phyloP scores from a whole-genome alignment of 2,113 vertebrate species.

The Pseudorasbora parva region DNA sequence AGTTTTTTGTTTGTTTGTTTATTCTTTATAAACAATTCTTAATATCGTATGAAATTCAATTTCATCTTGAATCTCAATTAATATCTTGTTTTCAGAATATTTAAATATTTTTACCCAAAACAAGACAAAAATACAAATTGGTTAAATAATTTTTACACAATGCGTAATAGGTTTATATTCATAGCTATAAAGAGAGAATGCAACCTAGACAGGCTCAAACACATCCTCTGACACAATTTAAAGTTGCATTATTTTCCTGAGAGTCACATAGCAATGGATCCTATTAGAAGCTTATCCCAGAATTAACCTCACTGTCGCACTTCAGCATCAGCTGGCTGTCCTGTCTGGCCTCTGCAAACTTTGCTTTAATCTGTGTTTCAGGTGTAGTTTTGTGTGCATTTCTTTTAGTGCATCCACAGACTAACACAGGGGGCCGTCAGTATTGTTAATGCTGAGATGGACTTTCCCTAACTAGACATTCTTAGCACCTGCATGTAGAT shows the following conservation, averaged over 20 bases:
- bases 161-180: not conserved
- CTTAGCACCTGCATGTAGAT: constrained; percentile 29
- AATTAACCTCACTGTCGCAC: constrained; percentile 31
- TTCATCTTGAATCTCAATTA: no score
- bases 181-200: not conserved
- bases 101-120: no score
- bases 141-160: not conserved
- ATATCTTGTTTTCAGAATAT: no score
- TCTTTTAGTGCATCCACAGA: not conserved
- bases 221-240: not conserved
- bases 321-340: not conserved
- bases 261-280: constrained; percentile 50
- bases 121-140: no score
- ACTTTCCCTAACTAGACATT: not conserved
- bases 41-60: no score
- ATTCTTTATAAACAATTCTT: no score
- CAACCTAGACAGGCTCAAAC: constrained; percentile 4
- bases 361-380: constrained; percentile 17
- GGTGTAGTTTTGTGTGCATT: not conserved
- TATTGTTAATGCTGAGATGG: not conserved
- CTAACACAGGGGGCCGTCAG: not conserved
- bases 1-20: no score
- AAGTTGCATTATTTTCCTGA: not conserved
- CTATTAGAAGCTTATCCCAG: constrained; percentile 51
- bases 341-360: not conserved